phyloP scores from a whole-genome alignment of 2,888 invertebrate genomes.

The Drosophila rellima region DNA sequence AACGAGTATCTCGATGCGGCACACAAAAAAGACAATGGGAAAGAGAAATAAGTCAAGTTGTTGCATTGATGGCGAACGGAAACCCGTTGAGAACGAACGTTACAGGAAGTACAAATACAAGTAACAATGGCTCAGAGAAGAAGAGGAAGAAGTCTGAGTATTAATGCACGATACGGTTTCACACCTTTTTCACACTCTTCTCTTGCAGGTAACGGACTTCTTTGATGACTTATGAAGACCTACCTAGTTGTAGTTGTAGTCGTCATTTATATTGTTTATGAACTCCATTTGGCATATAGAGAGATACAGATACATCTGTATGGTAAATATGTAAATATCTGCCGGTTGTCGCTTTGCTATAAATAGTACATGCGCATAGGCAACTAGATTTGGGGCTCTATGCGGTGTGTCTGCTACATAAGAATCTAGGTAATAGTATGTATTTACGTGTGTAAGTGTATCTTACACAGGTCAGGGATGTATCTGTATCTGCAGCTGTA shows the following conservation, averaged over 20 bases:
- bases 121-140: constrained; percentile 9
- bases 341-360: constrained; percentile 48
- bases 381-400: constrained; percentile 41
- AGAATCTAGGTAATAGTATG: constrained; percentile 42
- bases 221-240: constrained; percentile 2
- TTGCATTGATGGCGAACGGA: constrained; percentile 38
- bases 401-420: constrained; percentile 27
- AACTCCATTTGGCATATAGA: constrained; percentile 20
- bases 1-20: neutral
- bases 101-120: constrained; percentile 28
- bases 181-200: constrained; percentile 8
- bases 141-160: constrained; percentile 3
- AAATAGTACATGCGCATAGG: constrained; percentile 58
- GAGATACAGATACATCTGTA: neutral
- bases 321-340: constrained; percentile 16
- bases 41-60: constrained; percentile 49
- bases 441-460: constrained; percentile 13
- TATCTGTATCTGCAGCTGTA: constrained; percentile 21
- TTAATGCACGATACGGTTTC: constrained; percentile 18
- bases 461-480: constrained; percentile 72
- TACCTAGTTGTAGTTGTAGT: constrained; percentile 1
- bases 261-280: constrained; percentile 10
- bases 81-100: constrained; percentile 24
- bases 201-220: constrained; percentile 8
- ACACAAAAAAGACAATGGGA: constrained; percentile 18